Evolutionary conservation across 2,888 invertebrate genomes (phyloP).

Genomic region (Tryphoninae sp.): DNA sequence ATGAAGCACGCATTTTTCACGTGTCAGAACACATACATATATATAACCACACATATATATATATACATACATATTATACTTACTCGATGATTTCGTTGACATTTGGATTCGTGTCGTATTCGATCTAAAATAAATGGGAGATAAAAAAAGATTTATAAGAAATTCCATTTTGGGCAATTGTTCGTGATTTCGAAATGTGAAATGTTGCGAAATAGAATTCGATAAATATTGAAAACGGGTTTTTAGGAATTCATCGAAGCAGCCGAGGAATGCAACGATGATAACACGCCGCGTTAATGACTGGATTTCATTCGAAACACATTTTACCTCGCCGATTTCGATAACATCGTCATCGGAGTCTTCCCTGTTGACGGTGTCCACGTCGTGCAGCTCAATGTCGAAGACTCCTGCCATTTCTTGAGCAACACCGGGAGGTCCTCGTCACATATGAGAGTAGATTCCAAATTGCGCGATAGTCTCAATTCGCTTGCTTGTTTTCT

Average conservation of each 20-base stretch:
- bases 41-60: neutral
- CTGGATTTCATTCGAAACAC: neutral
- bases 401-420: conserved; percentile 91
- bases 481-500: conserved; percentile 1
- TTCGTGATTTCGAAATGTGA: neutral
- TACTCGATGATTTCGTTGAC: conserved; percentile 90
- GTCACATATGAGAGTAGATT: conserved; percentile 54
- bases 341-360: conserved; percentile 95
- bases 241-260: conserved; percentile 29
- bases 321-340: conserved; percentile 92
- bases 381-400: conserved; percentile 93
- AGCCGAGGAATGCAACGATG: neutral
- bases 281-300: neutral
- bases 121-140: conserved; percentile 84
- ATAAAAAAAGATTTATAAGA: neutral
- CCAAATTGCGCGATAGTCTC: conserved; percentile 11
- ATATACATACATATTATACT: conserved; percentile 81
- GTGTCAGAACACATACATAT: conserved; percentile 6
- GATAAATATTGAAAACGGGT: neutral
- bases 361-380: conserved; percentile 86
- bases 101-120: conserved; percentile 90
- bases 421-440: conserved; percentile 29
- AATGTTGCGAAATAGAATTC: neutral
- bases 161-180: neutral
- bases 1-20: neutral